phyloP scores from a whole-genome alignment of 2,797 vertebrate species.

The Melanitta fusca region DNA sequence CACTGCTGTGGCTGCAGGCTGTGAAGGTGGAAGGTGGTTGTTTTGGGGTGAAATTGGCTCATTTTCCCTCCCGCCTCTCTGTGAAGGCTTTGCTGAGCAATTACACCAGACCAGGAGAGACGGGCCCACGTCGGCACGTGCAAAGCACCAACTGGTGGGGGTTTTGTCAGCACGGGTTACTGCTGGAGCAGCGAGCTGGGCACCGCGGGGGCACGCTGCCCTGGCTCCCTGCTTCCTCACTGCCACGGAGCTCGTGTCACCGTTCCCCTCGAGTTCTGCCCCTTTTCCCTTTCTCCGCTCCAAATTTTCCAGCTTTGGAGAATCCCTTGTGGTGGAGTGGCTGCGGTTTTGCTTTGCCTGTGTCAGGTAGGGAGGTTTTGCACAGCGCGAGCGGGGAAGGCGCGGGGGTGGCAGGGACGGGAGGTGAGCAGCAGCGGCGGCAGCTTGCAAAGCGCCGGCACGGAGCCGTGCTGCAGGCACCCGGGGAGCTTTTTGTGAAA shows the following conservation, averaged over 20 bases:
- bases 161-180: not conserved
- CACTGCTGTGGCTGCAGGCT: not conserved
- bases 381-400: rapidly evolving
- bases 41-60: not conserved
- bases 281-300: not conserved
- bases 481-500: not conserved
- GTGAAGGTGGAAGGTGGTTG: not conserved
- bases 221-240: not conserved
- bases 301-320: not conserved
- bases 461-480: not conserved
- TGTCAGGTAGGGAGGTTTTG: not conserved
- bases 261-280: not conserved
- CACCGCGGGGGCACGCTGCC: rapidly evolving
- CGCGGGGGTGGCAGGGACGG: not conserved
- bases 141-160: not conserved
- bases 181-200: not conserved
- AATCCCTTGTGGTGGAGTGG: rapidly evolving
- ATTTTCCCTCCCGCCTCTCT: not conserved
- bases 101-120: not conserved
- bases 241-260: not conserved
- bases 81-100: not conserved
- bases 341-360: not conserved
- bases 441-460: not conserved
- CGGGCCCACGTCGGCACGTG: rapidly evolving
- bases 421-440: not conserved